Base-by-base conservation (phyloP, 2,888 invertebrate species). In the Stramonita haemastoma region DNA sequence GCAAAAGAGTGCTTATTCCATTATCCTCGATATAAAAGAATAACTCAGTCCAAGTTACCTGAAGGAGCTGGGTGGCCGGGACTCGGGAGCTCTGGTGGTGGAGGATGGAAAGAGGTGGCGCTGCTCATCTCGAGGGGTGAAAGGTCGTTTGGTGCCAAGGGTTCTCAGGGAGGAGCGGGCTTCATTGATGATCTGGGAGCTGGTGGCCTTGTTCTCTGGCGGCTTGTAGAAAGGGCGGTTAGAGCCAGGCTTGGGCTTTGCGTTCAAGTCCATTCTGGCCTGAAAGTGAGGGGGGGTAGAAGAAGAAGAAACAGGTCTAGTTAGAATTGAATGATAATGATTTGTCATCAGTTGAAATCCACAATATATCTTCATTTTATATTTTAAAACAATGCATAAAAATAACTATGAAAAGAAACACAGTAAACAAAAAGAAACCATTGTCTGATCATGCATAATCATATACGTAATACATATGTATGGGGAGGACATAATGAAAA, bases 141-240 rank as follows among this genome's bases (percentile, higher is more conserved):
- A 98, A 15, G 98, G 98, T n/a, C 98, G 97, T 90, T 97, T 97
- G 86, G 98, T 98, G 94, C 97, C 97, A 91, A 98, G 96, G 84
- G 97, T 97, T 66, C 97, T 91, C 95, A 96, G 92, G 93, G 95
- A 95, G 77, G 93, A 93, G 66, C 94, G 93, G n/a, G 96, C 96
- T 91, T 95, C 95, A 92, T 93, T 94, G 70, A 96, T 94, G 89
- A 96, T 96, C 91, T 95, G 93, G 29, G 95, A 93, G 90, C 94
- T 93, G 19, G 95, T 94, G 57, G 93, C 92, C 77, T 93, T 93
- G 88, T 95, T 94, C 81, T 94, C 94, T 77, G 95, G 95, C 17
- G 94, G 93, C 70, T 94, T 94, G 91, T 95, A 95, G 90, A 95
- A 95, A 89, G 95, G 95, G 36, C 94, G 92, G 85, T 93, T 94